Evolutionary conservation across 2,888 invertebrate genomes (phyloP).

Genomic region (Leptopilina drosophilae): DNA sequence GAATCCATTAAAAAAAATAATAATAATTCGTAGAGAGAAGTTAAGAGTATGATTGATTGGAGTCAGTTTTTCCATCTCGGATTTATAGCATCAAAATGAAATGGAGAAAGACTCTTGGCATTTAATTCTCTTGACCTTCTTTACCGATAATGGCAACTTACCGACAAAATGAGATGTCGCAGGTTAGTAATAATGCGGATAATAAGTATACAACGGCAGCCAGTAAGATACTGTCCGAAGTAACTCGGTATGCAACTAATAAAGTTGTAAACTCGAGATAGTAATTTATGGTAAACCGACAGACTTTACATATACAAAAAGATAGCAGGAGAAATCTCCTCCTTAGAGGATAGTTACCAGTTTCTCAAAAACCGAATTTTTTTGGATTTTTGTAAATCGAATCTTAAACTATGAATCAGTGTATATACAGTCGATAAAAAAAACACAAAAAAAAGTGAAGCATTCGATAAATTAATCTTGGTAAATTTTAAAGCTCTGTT

Average conservation of each 20-base stretch:
- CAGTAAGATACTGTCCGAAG: constrained; percentile 8
- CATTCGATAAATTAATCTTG: too few relatives aligned
- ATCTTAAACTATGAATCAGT: too few relatives aligned
- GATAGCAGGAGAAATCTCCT: constrained; percentile 8
- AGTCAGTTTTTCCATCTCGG: neutral
- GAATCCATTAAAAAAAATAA: too few relatives aligned
- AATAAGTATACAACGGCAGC: neutral
- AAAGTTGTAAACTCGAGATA: constrained; percentile 9
- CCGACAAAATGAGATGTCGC: constrained; percentile 26
- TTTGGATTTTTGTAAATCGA: too few relatives aligned
- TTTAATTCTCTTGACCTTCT: constrained; percentile 37
- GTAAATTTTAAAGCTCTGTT: too few relatives aligned
- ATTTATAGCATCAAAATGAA: constrained; percentile 3
- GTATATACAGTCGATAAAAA: too few relatives aligned
- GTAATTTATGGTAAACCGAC: constrained; percentile 24
- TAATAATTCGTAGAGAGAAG: too few relatives aligned
- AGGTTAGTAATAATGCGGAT: constrained; percentile 23
- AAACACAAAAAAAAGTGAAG: too few relatives aligned
- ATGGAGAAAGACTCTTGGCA: constrained; percentile 27
- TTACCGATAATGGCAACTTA: neutral
- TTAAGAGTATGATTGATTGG: neutral
- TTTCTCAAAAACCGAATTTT: neutral
- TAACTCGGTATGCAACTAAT: constrained; percentile 33
- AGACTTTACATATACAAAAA: neutral
- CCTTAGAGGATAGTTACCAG: neutral